Evolutionary conservation across 2,797 vertebrate species (phyloP).

Genomic region (Falco peregrinus): DNA sequence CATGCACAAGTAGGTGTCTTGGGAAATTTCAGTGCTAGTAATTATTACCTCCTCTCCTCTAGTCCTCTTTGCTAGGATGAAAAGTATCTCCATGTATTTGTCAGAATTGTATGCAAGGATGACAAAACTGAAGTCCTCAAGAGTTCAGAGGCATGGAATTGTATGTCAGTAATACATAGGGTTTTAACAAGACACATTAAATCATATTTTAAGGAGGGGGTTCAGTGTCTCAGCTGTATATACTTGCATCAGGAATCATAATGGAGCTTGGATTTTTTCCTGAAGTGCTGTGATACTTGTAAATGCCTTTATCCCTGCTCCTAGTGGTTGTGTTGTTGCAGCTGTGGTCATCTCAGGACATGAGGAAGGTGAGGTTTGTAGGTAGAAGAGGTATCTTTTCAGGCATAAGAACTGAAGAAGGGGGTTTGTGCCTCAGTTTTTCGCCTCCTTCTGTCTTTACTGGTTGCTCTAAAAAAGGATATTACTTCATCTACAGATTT

Average conservation of each 20-base stretch:
- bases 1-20: slow-evolving; percentile 92
- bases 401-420: background rate
- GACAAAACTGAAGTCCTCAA: background rate
- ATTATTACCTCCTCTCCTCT: background rate
- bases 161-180: background rate
- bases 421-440: background rate
- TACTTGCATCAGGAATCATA: background rate
- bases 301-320: background rate
- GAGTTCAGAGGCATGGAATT: background rate
- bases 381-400: background rate
- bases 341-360: background rate
- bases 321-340: background rate
- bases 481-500: background rate
- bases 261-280: background rate
- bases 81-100: background rate
- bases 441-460: background rate
- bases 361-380: background rate
- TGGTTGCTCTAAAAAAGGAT: background rate
- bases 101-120: background rate
- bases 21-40: background rate
- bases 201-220: background rate
- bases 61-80: background rate
- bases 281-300: background rate
- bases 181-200: background rate
- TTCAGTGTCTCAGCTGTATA: background rate